phyloP scores from a whole-genome alignment of 2,888 invertebrate genomes.

The Apodemia zela region DNA sequence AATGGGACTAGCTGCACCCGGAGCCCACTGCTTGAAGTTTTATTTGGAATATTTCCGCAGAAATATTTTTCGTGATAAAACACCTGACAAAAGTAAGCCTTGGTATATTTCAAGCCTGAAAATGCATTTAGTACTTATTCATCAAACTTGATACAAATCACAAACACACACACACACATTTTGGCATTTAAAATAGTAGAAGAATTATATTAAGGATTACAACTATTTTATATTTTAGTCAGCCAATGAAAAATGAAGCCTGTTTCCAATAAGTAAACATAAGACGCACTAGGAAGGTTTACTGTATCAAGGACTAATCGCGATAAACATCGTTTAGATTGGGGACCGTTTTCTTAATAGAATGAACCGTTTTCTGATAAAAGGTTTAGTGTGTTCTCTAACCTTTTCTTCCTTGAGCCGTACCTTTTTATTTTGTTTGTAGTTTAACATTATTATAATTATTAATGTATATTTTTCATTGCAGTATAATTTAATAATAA shows the following conservation, averaged over 20 bases:
- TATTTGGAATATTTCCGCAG: no score
- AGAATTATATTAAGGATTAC: not conserved
- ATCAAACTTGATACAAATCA: no score
- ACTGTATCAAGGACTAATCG: not conserved
- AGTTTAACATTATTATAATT: no score
- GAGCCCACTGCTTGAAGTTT: no score
- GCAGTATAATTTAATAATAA: no score
- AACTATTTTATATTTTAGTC: not conserved
- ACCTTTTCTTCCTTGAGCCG: conserved; percentile 10
- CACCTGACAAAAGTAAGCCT: no score
- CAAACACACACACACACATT: no score
- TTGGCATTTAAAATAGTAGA: not conserved
- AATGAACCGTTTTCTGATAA: not conserved
- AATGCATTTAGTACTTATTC: no score
- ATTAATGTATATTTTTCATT: no score
- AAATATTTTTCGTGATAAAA: no score
- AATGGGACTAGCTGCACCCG: no score
- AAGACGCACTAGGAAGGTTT: not conserved
- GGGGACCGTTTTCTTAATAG: not conserved
- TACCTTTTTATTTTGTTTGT: conserved; percentile 8
- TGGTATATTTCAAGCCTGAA: no score
- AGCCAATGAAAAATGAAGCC: not conserved
- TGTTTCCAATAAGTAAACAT: not conserved
- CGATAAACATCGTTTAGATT: not conserved
- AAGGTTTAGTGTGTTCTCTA: conserved; percentile 5